phyloP scores from a whole-genome alignment of 2,113 vertebrate species.

The Charina bottae region DNA sequence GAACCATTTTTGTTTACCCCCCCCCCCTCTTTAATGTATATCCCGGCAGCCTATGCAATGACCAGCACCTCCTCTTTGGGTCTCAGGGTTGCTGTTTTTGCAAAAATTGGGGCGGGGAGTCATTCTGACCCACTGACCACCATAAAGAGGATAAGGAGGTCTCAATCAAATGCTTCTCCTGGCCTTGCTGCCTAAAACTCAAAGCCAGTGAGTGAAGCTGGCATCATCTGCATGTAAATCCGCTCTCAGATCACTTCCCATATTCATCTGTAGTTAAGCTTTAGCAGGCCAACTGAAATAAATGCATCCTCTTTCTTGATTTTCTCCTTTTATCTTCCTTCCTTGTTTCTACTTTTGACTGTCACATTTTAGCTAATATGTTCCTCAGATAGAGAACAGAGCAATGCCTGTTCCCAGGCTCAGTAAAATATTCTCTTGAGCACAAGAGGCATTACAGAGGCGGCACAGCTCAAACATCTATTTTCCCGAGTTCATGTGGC shows the following conservation, averaged over 20 bases:
- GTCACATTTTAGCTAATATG: not conserved
- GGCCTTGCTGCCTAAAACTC: not conserved
- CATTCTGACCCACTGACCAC: not conserved
- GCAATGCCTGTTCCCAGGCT: not conserved
- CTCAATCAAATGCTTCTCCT: not conserved
- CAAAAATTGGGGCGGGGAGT: not conserved
- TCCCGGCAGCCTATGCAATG: not conserved
- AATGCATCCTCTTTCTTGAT: not conserved
- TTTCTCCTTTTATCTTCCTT: not conserved
- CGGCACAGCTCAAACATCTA: not conserved
- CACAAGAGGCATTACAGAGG: not conserved
- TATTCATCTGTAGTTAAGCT: not conserved
- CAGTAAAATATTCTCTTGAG: not conserved
- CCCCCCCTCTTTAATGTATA: not conserved
- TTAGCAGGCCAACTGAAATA: not conserved
- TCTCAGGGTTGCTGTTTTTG: not conserved
- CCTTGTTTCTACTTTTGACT: not conserved
- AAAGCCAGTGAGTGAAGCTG: not conserved
- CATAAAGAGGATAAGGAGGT: not conserved
- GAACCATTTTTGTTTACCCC: not conserved
- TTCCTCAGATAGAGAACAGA: not conserved
- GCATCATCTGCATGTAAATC: not conserved
- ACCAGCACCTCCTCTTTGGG: not conserved
- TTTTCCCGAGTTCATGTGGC: not conserved
- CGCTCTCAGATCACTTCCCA: not conserved